Evolutionary conservation across 2,888 invertebrate species (phyloP), one percentile per base, ranked within the genome.

Genomic region (Eudasyphora cyanicolor): DNA sequence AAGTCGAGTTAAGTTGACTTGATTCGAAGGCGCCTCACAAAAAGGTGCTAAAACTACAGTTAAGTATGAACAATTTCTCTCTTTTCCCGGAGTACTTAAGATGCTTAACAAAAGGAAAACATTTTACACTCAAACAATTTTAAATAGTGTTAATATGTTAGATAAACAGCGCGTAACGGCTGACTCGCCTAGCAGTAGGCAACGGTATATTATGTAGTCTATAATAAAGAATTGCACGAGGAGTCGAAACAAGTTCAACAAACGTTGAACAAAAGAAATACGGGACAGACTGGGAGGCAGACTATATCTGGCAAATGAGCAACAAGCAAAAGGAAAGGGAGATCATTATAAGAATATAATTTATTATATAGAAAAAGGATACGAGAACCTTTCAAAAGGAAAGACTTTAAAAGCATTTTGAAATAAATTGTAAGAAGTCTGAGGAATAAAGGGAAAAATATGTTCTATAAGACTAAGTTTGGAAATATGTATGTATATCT

Each of bases 91-190:
- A 60, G 71, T 81, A 84, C 84, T 84, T 78, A 78, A 81, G 84
- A 78, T 84, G 84, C n/a, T 76, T 84, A 76, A 79, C 75, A 76
- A 73, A n/a, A 81, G 76, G 81, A 81, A 84, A 76, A 76, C 76
- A 75, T 84, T 84, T 79, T 79, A 60, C 75, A 79, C 78, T 76
- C 60, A 73, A 81, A 81, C 81, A 79, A 76, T 67, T 84, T 81
- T 81, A 84, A 84, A 81, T 84, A 79, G 81, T 78, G 81, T 81
- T 84, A 84, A 84, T 84, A 79, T 78, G 67, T 71, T 51, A 80
- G 81, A 76, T 75, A 84, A 84, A 81, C 81, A 81, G 76, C 70
- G n/a, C 45, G n/a, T n/a, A n/a, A n/a, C n/a, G n/a, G n/a, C n/a
- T n/a, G n/a, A n/a, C n/a, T n/a, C n/a, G 21, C 49, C 79, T 54